Base-by-base conservation (phyloP, 2,888 invertebrate genomes). In the Meiosimyza platycephala region DNA sequence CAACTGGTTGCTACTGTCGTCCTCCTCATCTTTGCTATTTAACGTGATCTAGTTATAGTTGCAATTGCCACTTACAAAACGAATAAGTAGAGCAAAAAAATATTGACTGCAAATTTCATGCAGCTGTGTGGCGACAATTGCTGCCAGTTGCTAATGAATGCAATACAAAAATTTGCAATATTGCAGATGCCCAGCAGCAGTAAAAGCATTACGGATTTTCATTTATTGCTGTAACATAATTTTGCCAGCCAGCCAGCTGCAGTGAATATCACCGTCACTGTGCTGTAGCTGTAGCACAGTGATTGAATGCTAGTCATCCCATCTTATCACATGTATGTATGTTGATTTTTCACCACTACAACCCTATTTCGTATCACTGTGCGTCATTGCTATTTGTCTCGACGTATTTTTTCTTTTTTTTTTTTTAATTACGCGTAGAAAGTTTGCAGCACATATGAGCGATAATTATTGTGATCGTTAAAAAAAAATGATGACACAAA, bases 61-160 rank as follows among this genome's bases (percentile, higher is more conserved):
- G 52, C 16, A 48, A 33, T 12, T 16, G 57, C 47, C 18, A 28
- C 47, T 16, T 28, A 33, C 22, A 62, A 33, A 52, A 51, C 22
- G 2, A 18, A 54, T 13, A 18, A 54, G 7, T 11, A n/a, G 18
- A 54, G 18, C 47, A 47, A n/a, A 33, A 62, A 62, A 33, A 28
- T 51, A 18, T 69, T 69, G 60, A 60, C 69, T 60, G 33, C 69
- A 59, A 69, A 76, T 74, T 74, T 70, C 74, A 68, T 75, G 75
- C 75, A 76, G 75, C 75, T 76, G 75, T 72, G 72, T 69, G 47
- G 64, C 57, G 65, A 59, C 65, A 55, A 51, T 50, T 48, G 69
- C 64, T 16, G 47, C 48, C 50, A 40, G 66, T 47, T 18, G 67
- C 48, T 33, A 22, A 48, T n/a, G 16, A 12, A 22, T 15, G 59